Evolutionary conservation across 2,113 vertebrate species (phyloP), one percentile per base, ranked within the genome.

Genomic region (Ptilonorhynchus violaceus): DNA sequence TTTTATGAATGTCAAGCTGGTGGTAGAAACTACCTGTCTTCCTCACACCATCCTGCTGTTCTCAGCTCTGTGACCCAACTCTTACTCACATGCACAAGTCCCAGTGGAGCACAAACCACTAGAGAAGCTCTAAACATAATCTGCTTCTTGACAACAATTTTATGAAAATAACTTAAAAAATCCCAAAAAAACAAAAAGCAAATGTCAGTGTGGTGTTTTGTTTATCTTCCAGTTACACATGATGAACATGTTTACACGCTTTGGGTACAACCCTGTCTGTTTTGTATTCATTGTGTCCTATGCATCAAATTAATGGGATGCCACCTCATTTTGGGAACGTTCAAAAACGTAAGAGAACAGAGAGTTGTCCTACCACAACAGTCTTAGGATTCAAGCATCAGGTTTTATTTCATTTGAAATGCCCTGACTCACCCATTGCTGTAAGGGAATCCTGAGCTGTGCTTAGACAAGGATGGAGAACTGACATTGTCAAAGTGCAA

Each of bases 401-500:
- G 30, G 10, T 35, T 89, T 93, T 35, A 19, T 82, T 78, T 56
- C 11, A 75, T 35, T 20, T 74, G 37, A 91, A 88, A 47, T 63
- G 24, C 11, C 13, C 64, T 21, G 46, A 73, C 25, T 85, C 52
- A 37, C 7, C 27, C 62, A 11, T 2, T 69, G 37, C 49, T 79
- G 28, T 41, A n/a, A 31, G 15, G 41, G 47, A 85, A 78, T 28
- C 42, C 78, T 68, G 35, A 85, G 19, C 9, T 55, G 28, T 27
- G 58, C 30, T 79, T 3, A 52, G 33, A 39, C 28, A 63, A 56
- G 41, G 62, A 78, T 14, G 24, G 28, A 78, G 46, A 75, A 56
- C 2, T 72, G 69, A 9, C 86, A 59, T 6, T 46, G 18, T 37
- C 25, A 0, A n/a, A 42, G 25, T 1, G 12, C 44, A 77, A 0